Base-by-base conservation (phyloP, 92 coral and sea anemone species). In the Palythoa heliodiscus region DNA sequence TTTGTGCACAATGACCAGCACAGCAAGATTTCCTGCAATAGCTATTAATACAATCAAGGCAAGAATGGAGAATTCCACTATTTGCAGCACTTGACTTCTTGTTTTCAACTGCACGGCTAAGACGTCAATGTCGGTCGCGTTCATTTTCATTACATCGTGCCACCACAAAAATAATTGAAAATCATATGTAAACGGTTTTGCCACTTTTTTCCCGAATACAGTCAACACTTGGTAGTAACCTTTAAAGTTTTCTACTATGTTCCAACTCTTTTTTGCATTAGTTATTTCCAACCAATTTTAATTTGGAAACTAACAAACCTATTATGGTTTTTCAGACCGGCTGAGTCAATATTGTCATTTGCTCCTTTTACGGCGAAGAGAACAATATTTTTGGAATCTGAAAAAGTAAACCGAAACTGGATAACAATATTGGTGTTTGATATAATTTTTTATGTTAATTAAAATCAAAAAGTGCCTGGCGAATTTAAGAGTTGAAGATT, bases 1-100 rank as follows among this genome's bases (percentile, higher is more conserved):
- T 64, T 63, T 92, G 78, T 92, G 83, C 68, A 89, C 38, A 17
- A 92, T 89, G 20, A 20, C 68, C 12, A 92, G 76, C 12, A 92
- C 92, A 1, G 88, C 72, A 22, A 86, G 20, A 71, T 92, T 92
- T 1, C 95, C 95, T 75, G 20, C 52, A 14, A 89, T 24, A 8
- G 92, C 88, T 48, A 84, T 58, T 16, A 87, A 22, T 10, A 82
- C 15, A 43, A 87, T 60, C 19, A 87, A 11, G 39, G 54, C 17
- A 17, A 80, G 48, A 5, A 77, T 55, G 11, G 61, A 68, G 5
- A 61, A 75, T 64, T 92, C 94, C 7, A 86, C 50, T 8, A 57
- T 87, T 16, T 86, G 54, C 25, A 10, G 17, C 6, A 39, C 10
- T 2, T 53, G 64, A 35, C 63, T 84, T 77, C 94, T 82, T 40